phyloP scores from a whole-genome alignment of 2,113 vertebrate species.

The rat (Rattus norvegicus) region DNA sequence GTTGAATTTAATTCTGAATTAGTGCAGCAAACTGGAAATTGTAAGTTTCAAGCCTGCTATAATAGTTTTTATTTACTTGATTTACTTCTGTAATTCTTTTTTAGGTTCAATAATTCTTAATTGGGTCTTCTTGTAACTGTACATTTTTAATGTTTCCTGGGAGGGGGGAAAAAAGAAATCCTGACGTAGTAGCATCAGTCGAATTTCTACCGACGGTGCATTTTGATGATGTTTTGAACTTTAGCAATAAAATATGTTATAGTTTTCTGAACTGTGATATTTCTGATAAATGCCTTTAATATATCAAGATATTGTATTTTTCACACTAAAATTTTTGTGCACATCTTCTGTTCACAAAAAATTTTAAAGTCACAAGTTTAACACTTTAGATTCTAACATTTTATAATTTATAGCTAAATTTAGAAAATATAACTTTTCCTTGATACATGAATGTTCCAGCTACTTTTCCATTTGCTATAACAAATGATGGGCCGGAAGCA shows the following conservation, averaged over 20 bases:
- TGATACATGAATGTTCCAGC: not conserved
- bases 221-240: too few relatives aligned
- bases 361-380: not conserved
- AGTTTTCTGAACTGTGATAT: not conserved
- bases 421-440: not conserved
- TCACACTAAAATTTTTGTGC: not conserved
- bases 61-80: not conserved
- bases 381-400: not conserved
- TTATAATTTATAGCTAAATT: not conserved
- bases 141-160: not conserved
- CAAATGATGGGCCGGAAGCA: not conserved
- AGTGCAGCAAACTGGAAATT: not conserved
- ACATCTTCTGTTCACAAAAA: too few relatives aligned
- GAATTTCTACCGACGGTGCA: too few relatives aligned
- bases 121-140: too few relatives aligned
- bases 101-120: not conserved
- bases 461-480: not conserved
- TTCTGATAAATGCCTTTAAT: not conserved
- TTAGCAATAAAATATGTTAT: too few relatives aligned
- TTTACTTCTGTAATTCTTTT: not conserved
- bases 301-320: not conserved
- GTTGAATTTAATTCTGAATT: not conserved
- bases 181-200: not conserved
- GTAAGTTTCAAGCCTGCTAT: too few relatives aligned
- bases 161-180: not conserved